A percentile compares a stretch with the other conserved stretches of the same genome.
phyloP scores from a whole-genome alignment of 1,140 invertebrate species.

The Drosophila mayri region DNA sequence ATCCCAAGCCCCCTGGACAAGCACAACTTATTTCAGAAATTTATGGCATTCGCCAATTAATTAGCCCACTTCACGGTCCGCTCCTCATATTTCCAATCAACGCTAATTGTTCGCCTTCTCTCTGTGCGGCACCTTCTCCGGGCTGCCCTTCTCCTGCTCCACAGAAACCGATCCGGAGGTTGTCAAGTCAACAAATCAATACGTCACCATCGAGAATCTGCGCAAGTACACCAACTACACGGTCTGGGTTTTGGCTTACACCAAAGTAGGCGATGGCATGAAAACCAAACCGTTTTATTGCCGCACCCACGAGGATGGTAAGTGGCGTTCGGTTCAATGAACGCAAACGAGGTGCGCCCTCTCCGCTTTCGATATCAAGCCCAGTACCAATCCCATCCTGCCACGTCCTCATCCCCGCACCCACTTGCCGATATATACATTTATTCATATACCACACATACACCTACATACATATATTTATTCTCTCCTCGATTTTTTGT shows the following conservation, averaged over 20 bases:
- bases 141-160: constrained; percentile 8
- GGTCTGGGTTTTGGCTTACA: constrained; percentile 94
- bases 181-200: constrained; percentile 85
- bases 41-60: constrained; percentile 52
- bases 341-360: constrained; percentile 69
- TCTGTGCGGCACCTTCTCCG: constrained; percentile 17
- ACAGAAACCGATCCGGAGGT: constrained; percentile 84
- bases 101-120: constrained; percentile 65
- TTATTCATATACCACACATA: constrained; percentile 51
- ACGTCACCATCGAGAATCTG: constrained; percentile 84
- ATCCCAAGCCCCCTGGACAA: not conserved
- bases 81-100: constrained; percentile 73
- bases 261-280: constrained; percentile 94
- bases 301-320: constrained; percentile 96
- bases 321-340: constrained; percentile 80
- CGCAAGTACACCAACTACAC: constrained; percentile 97
- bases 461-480: constrained; percentile 35
- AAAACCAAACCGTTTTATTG: constrained; percentile 93
- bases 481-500: constrained; percentile 8
- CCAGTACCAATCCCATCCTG: not conserved
- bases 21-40: constrained; percentile 34
- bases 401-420: not conserved
- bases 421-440: constrained; percentile 51
- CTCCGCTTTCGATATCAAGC: not conserved
- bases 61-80: constrained; percentile 52